Evolutionary conservation across 2,797 vertebrate genomes (phyloP), one percentile per base, ranked within the genome.

Genomic region (Sebastes vulpes): DNA sequence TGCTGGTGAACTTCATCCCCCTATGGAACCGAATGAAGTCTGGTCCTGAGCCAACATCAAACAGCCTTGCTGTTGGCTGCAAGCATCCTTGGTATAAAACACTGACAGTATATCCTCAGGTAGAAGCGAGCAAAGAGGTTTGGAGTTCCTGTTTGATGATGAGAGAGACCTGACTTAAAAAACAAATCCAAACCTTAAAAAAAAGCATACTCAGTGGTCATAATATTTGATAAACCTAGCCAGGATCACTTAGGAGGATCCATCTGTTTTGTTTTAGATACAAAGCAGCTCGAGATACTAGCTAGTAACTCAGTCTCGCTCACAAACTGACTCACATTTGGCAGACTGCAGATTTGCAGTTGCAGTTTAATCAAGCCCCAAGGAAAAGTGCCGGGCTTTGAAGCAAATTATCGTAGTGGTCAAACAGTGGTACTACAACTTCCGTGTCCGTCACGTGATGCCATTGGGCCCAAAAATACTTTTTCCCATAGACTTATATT

Each of bases 41-140:
- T 85, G 81, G 85, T 91, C 77, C 86, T 85, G 84, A 82, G 87
- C 85, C 77, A 89, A 91, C 92, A 92, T 95, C 94, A 95, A 95
- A 94, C 90, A 74, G 77, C 70, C 59, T 88, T 64, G 86, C 91
- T 93, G 79, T 78, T 85, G 92, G 88, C 89, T 86, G 72, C 42
- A 46, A 70, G 84, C 74, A 92, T 91, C 89, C 82, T 89, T 88
- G 84, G 87, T 76, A 93, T 85, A 87, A 83, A 90, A 83, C 77
- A 85, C 69, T 81, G 82, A 70, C 61, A 72, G 76, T 59, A 87
- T 86, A 72, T 91, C 56, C 81, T 89, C 72, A 91, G 84, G 85
- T 84, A 83, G 69, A 84, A 74, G 77, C 2, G 9, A 89, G 76
- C 26, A 85, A 65, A 84, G 68, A 84, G 66, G 73, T 85, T 86